These are phyloP conservation scores for Tiaroga cobitis DNA, from an alignment of 2,797 vertebrate genomes.

Conservation along the genomic window DNA sequence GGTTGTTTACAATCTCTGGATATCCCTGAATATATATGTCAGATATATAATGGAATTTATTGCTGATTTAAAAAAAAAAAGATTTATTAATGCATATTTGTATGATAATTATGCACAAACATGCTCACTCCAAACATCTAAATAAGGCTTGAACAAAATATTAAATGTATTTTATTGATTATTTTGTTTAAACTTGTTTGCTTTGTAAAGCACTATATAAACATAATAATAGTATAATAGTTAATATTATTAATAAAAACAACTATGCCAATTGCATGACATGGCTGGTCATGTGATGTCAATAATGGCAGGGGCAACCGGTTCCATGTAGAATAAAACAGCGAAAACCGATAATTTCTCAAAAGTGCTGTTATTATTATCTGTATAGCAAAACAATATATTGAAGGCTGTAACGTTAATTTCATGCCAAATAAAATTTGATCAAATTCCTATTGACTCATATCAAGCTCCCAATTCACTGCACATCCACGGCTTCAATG, in stretches of 20 bases:
- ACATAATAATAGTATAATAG: background rate
- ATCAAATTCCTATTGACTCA: background rate
- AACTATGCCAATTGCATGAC: background rate
- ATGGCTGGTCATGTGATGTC: background rate
- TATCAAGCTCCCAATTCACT: background rate
- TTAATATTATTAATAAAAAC: background rate
- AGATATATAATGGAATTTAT: background rate
- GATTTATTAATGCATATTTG: background rate
- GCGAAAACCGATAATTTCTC: background rate
- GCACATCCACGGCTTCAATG: background rate
- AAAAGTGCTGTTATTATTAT: background rate
- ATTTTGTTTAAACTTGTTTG: background rate
- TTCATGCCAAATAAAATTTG: background rate
- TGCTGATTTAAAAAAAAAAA: background rate
- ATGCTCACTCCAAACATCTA: background rate
- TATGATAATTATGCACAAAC: background rate
- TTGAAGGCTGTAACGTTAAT: background rate
- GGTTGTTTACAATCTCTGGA: background rate
- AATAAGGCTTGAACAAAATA: conserved; percentile 10
- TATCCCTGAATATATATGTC: background rate
- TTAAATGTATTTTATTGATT: background rate
- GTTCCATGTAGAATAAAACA: background rate
- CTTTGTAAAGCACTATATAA: background rate
- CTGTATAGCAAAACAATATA: background rate
- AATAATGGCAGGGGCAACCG: background rate